Evolutionary conservation across 2,113 vertebrate genomes (phyloP), one percentile per base, ranked within the genome.

Genomic region (Pundamilia nyererei): DNA sequence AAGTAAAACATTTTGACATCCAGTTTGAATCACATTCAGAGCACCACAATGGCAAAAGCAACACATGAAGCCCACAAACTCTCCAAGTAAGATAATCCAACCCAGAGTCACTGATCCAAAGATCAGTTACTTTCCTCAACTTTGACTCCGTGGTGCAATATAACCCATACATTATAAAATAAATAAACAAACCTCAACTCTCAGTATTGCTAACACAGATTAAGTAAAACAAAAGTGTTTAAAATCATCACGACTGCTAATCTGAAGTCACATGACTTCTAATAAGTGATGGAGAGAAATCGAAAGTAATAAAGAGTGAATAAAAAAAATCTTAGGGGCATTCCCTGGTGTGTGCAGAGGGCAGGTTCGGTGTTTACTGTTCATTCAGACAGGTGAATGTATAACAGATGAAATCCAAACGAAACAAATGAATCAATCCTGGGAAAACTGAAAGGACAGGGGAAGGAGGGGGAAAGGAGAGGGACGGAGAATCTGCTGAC

Each of bases 101-200:
- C 60, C 0, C 60, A 65, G 60, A 65, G 11, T 65, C 33, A 12
- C 4, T 65, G 33, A 65, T 38, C 33, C 0, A n/a, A 13, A 21
- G 11, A 68, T 38, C 0, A 0, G 33, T 0, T 68, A 21, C 6
- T 38, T 68, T 68, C 62, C 62, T 2, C 19, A 68, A 21, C 3
- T 68, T 21, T 40, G 19, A 68, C 33, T 68, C 0, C 0, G 0
- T 68, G 7, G 62, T 68, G 33, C 19, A 40, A 68, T 68, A 68
- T 13, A 68, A 68, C 10, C 60, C 19, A 65, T 13, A 2, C 2
- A 33, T 65, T 38, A 5, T 38, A 65, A 38, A 10, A 0, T 65
- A 65, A 65, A 65, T 65, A 65, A 65, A 65, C 19, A 65, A 65
- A 65, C 1, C 10, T 65, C 6, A 4, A 38, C 60, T 38, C 17